Conservation (phyloP, 2,888 invertebrate genomes). For the Amphipoea oculea region DNA sequence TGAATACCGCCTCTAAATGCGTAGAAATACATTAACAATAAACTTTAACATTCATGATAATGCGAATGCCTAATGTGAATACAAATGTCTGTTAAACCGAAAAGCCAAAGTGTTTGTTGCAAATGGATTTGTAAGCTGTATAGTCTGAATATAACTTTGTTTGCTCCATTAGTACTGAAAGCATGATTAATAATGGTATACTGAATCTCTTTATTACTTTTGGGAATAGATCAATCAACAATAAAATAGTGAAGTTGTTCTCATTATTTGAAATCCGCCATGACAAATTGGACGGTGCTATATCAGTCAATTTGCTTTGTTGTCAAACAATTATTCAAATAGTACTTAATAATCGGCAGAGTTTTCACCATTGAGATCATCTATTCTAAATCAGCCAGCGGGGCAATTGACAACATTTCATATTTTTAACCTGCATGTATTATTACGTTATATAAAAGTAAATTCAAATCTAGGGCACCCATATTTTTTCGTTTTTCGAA, state of each 20-base stretch:
- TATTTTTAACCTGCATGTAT: too few relatives aligned
- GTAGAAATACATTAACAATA: not conserved
- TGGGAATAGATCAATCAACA: not conserved
- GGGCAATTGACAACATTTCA: too few relatives aligned
- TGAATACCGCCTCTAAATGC: not conserved
- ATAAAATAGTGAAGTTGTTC: not conserved
- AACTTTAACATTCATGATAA: conserved; percentile 9
- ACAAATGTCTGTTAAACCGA: conserved; percentile 23
- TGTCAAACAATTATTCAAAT: not conserved
- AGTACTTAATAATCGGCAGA: not conserved
- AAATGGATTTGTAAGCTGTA: conserved; percentile 37
- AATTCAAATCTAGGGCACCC: too few relatives aligned
- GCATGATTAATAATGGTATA: conserved; percentile 28
- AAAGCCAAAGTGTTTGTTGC: conserved; percentile 30
- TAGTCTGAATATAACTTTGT: conserved; percentile 20
- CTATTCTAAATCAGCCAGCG: too few relatives aligned
- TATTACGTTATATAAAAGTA: too few relatives aligned
- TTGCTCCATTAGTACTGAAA: conserved; percentile 47
- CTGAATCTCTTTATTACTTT: conserved; percentile 20
- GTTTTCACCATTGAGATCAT: not conserved
- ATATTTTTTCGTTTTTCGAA: too few relatives aligned
- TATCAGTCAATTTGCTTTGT: not conserved
- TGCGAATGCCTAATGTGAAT: conserved; percentile 15
- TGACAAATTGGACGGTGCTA: not conserved
- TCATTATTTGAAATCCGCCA: conserved; percentile 11